Conservation (phyloP, 2,888 invertebrate genomes). For the Euzophera pinguis region DNA sequence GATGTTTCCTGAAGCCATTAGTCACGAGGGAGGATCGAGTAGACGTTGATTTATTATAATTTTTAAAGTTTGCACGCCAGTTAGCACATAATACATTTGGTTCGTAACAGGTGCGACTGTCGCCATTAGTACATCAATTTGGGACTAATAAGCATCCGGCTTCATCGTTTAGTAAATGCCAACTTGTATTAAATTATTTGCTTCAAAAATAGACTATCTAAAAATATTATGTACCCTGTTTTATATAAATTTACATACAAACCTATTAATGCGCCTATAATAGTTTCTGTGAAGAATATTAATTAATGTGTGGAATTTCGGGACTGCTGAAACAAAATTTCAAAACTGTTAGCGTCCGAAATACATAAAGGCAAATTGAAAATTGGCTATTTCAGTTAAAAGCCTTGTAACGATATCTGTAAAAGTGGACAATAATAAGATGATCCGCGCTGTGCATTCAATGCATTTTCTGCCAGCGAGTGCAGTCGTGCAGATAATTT, state of each 20-base stretch:
- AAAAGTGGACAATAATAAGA: neutral
- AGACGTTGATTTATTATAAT: conserved; percentile 5
- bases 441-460: neutral
- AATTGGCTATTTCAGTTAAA: neutral
- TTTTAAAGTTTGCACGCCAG: conserved; percentile 1
- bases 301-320: too few species aligned
- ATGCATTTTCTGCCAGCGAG: neutral
- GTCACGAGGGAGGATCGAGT: neutral
- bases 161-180: neutral
- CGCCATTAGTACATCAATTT: neutral
- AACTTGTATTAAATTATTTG: too few species aligned
- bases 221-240: too few species aligned
- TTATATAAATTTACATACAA: too few species aligned
- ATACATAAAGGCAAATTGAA: too few species aligned
- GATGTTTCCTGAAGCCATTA: conserved; percentile 3
- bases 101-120: neutral
- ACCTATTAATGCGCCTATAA: too few species aligned
- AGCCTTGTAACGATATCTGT: neutral
- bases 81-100: neutral
- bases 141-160: neutral
- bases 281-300: too few species aligned
- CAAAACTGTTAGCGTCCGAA: too few species aligned
- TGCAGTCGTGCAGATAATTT: neutral
- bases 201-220: too few species aligned
- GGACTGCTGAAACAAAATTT: too few species aligned